Evolutionary conservation across 2,888 invertebrate species (phyloP), one percentile per base, ranked within the genome.

Genomic region (Enchytraeus crypticus): DNA sequence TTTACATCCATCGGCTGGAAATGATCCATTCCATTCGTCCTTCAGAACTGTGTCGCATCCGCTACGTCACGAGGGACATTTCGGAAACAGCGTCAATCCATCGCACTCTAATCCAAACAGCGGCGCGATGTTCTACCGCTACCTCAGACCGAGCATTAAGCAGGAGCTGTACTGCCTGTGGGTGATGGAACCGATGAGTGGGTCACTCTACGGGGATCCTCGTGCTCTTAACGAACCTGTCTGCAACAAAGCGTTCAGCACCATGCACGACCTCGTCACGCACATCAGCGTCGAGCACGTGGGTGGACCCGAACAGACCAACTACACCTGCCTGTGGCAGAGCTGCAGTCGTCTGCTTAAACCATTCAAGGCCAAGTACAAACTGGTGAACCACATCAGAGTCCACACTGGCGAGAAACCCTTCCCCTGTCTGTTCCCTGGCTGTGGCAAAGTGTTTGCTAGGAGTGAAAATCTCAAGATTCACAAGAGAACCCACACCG

Each of bases 391-490:
- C 81, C 97, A 98, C 81, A 95, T 98, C 73, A 29, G 62, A 2
- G 98, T 98, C 65, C 98, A 98, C 80, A 98, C 97, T 0, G 97
- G 97, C 45, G 97, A 98, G 81, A 95, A 96, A 79, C 97, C 97
- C 1, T 98, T 98, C 79, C 90, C 92, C n/a, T 98, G 97, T 76
- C 92, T 93, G 5, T 95, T 92, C 81, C 91, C 91, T 18, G 89
- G 89, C 32, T 98, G 98, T 80, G 92, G 92, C 61, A 98, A 98
- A 82, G 92, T 95, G 72, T 98, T 98, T 80, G 97, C 98, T 34
- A 84, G 98, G 74, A 92, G 91, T 72, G 98, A 98, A 82, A 98
- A 98, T 80, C 86, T 98, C 74, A 98, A 98, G 83, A 98, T 98
- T 70, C 98, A 98, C 83, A 95, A 95, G 82, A 84, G 97, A 77